Percentiles rank a stretch among this genome's conserved stretches.
Conservation (phyloP, 1,140 invertebrate species). For the Ruditapes philippinarum region DNA sequence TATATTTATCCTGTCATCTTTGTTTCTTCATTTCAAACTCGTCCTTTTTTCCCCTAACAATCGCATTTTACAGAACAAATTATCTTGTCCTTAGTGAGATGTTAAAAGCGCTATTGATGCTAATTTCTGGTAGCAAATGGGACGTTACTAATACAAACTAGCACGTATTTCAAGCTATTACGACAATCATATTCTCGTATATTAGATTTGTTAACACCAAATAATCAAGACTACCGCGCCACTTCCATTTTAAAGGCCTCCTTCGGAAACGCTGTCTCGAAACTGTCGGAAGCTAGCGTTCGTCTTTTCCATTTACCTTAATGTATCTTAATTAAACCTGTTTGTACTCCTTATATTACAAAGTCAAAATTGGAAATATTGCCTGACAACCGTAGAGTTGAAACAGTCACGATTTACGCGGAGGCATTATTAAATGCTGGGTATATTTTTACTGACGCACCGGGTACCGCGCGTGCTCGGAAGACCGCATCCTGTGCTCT, state of each 20-base stretch:
- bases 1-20: neutral
- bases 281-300: constrained; percentile 51
- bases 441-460: constrained; percentile 68
- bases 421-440: constrained; percentile 64
- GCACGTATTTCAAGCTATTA: constrained; percentile 57
- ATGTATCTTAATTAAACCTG: constrained; percentile 60
- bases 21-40: neutral
- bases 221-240: constrained; percentile 52
- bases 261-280: constrained; percentile 47
- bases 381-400: constrained; percentile 63
- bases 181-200: constrained; percentile 51
- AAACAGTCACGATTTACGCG: constrained; percentile 46
- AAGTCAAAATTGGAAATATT: constrained; percentile 47
- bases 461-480: constrained; percentile 60
- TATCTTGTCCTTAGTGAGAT: constrained; percentile 15
- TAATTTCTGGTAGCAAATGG: constrained; percentile 52
- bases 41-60: neutral
- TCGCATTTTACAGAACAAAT: neutral
- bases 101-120: constrained; percentile 27
- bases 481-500: constrained; percentile 37
- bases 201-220: constrained; percentile 66
- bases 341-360: constrained; percentile 13
- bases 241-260: constrained; percentile 34
- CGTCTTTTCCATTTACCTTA: constrained; percentile 53
- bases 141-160: constrained; percentile 52